Evolutionary conservation across 2,888 invertebrate species (phyloP), one percentile per base, ranked within the genome.

Genomic region (Yponomeuta sedellus): DNA sequence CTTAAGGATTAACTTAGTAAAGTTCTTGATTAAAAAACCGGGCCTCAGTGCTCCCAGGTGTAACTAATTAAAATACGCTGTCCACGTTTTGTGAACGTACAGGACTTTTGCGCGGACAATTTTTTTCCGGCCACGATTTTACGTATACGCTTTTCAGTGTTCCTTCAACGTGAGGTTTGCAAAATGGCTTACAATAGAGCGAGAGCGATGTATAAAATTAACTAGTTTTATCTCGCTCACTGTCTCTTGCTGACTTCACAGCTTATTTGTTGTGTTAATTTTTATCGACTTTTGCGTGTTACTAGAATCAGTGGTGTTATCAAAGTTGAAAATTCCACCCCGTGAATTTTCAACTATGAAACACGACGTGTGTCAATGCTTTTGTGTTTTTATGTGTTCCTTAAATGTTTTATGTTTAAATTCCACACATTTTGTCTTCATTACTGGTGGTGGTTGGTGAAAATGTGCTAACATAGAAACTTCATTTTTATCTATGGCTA

Each of bases 391-490:
- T 61, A 66, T 73, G 57, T 66, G 61, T 68, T 72, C 61, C 67
- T 68, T 63, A 71, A 61, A 67, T 64, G 67, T 69, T 70, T 70
- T 71, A 65, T 74, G 28, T 34, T 58, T 34, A 40, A 65, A 22
- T 61, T 61, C 2, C 62, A 52, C 44, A 52, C 61, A 8, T 56
- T 74, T 71, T 73, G 70, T 74, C 79, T 80, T 81, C 75, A 77
- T 80, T 77, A 52, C 79, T 84, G 89, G 89, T 91, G 91, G 86
- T 90, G 91, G 90, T 91, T 90, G 91, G 91, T 88, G 90, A 90
- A 91, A 91, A 91, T 91, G 91, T 91, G 91, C 89, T 91, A 91
- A 91, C 90, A 87, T 85, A 81, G 75, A 64, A 77, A 76, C 76
- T 83, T 87, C 87, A 52, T 52, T 52, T 34, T 86, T 85, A 86